phyloP scores from a whole-genome alignment of 2,797 vertebrate species.

The Oreortyx pictus region DNA sequence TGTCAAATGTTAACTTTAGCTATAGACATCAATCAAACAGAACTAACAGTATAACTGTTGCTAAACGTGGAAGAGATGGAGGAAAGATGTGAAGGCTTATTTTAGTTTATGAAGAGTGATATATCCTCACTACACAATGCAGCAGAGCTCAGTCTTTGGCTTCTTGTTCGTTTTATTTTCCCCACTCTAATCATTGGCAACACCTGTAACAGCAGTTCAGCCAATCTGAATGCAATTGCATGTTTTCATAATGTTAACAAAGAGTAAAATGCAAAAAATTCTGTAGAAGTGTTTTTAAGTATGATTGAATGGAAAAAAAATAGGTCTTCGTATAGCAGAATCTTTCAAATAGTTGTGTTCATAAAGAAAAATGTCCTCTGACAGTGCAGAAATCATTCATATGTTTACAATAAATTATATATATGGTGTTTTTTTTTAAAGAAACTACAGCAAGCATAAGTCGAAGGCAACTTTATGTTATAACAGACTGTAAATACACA shows the following conservation, averaged over 20 bases:
- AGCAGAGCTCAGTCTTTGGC: neutral
- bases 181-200: neutral
- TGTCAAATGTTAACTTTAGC: neutral
- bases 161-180: neutral
- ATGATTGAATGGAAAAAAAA: neutral
- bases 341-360: neutral
- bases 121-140: neutral
- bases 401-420: neutral
- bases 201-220: neutral
- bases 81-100: neutral
- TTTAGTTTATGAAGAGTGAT: neutral
- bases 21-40: neutral
- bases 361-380: neutral
- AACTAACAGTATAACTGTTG: neutral
- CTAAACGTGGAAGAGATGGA: neutral
- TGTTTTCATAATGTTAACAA: conserved; percentile 9
- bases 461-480: neutral
- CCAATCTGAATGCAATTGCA: neutral
- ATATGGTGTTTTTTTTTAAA: neutral
- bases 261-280: neutral
- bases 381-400: neutral
- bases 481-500: neutral
- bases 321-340: neutral
- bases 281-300: neutral
- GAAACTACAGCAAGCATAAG: neutral